Percentiles rank a stretch among this genome's conserved stretches.
These are phyloP conservation scores for Malachius bipustulatus DNA, from an alignment of 2,888 invertebrate genomes.

Conservation along the genomic window DNA sequence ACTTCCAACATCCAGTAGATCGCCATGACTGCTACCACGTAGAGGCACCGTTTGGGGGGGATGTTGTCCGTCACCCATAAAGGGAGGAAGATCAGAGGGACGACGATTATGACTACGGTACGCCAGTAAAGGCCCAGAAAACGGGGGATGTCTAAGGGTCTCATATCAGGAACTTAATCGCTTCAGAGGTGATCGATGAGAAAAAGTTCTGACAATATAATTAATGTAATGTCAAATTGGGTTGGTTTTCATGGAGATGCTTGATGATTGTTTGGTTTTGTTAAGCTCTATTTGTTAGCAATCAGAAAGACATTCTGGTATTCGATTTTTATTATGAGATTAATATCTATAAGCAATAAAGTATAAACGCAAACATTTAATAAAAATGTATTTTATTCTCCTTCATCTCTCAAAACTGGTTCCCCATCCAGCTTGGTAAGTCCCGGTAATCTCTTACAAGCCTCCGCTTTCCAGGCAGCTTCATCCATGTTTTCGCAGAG, in stretches of 20 bases:
- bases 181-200: no score
- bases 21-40: neutral
- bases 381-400: conserved; percentile 16
- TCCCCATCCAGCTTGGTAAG: conserved; percentile 73
- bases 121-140: conserved; percentile 2
- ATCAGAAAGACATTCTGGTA: no score
- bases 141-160: neutral
- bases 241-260: no score
- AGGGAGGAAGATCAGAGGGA: neutral
- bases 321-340: no score
- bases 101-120: neutral
- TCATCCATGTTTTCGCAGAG: conserved; percentile 58
- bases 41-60: neutral
- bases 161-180: no score
- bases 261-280: no score
- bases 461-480: conserved; percentile 56
- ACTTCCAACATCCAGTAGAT: conserved; percentile 1
- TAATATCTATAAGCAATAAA: no score
- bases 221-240: no score
- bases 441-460: conserved; percentile 57
- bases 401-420: conserved; percentile 56
- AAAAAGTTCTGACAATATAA: no score
- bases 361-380: neutral
- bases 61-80: neutral
- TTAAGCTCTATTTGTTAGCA: no score